Evolutionary conservation across 2,113 vertebrate genomes (phyloP).

Genomic region (Anoplopoma fimbria): DNA sequence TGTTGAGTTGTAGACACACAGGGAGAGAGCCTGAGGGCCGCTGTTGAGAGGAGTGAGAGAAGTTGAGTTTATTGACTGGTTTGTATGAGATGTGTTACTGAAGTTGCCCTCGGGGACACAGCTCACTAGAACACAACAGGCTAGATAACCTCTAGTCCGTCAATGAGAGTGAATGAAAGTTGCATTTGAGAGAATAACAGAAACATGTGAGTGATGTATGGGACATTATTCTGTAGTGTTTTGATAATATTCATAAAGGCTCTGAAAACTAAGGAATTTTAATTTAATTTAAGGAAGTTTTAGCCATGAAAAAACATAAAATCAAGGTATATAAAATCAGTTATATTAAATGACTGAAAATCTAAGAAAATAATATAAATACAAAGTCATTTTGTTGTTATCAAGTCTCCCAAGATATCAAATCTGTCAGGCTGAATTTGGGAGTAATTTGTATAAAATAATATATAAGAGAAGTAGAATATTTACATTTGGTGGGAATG

Average conservation of each 20-base stretch:
- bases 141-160: constrained; percentile 20
- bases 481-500: background rate
- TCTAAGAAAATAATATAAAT: background rate
- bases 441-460: too few relatives aligned
- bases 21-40: constrained; percentile 55
- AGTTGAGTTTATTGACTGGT: constrained; percentile 70
- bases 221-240: background rate
- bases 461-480: background rate
- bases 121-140: constrained; percentile 41
- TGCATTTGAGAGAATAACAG: background rate
- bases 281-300: background rate
- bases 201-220: background rate
- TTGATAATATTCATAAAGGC: background rate
- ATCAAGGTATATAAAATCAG: background rate
- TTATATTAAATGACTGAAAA: background rate
- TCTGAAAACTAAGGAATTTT: too few relatives aligned
- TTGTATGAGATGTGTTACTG: constrained; percentile 65
- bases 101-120: constrained; percentile 43
- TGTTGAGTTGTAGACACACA: constrained; percentile 52
- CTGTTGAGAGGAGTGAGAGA: constrained; percentile 47
- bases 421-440: background rate
- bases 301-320: background rate
- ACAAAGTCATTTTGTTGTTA: background rate
- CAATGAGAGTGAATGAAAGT: constrained; percentile 14
- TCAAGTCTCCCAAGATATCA: background rate